Evolutionary conservation across 2,113 vertebrate genomes (phyloP), one percentile per base, ranked within the genome.

Genomic region (Sinocyclocheilus anshuiensis): DNA sequence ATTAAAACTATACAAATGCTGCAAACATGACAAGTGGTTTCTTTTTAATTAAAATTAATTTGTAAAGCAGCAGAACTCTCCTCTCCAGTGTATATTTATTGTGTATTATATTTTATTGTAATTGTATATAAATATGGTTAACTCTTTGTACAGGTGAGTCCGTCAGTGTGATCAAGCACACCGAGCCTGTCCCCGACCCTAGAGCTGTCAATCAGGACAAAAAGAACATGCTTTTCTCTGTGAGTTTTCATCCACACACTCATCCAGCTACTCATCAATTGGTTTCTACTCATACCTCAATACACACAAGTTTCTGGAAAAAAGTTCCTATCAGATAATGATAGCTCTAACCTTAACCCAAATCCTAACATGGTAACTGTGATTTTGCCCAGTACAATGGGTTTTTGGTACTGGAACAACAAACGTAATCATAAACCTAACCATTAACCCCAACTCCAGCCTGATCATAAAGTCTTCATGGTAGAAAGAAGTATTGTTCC

Each of bases 171-270:
- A 97, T 97, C 92, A 99, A 99, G 92, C 97, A 99, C 77, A 96
- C 95, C 0, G 97, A 99, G 0, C 76, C 96, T 33, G 93, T 99
- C 67, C 97, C 96, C 0, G 98, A 99, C 91, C 94, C 90, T 77
- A 95, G 97, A 88, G 97, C 98, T 61, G 98, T 99, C 93, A 99
- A 99, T 94, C 98, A 99, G 94, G 98, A 99, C 95, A 99, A 99
- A 95, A 99, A 99, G 95, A 99, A 99, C 93, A 99, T 99, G 97
- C 95, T 99, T 74, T 99, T 99, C 94, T 99, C 98, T 12, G 98
- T 98, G 90, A 96, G 97, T 94, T 39, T 84, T 20, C 16, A 53
- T 50, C 57, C 55, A 83, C 57, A 57, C 2, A 79, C 15, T 50
- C 61, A 7, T 45, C 39, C 61, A 18, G 20, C 15, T 86, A 76